Percentiles rank a stretch among this genome's conserved stretches.
These are phyloP conservation scores for Semicossyphus pulcher DNA, from an alignment of 2,113 vertebrate genomes.

Conservation along the genomic window DNA sequence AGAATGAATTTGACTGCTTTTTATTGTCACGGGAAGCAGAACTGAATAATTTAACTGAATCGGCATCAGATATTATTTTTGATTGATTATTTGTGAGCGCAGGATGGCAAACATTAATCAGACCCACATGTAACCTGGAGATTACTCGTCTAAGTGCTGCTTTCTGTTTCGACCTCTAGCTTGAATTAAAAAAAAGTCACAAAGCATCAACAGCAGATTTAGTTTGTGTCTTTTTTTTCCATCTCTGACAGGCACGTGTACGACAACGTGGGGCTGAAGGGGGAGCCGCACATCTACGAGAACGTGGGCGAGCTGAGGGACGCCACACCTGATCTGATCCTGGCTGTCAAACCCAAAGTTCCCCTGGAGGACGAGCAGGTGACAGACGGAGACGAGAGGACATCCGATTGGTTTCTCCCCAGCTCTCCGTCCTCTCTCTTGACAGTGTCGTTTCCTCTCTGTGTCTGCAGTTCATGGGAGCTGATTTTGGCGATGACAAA, in stretches of 20 bases:
- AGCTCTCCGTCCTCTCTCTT: slow-evolving; percentile 3
- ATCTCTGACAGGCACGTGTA: slow-evolving; percentile 75
- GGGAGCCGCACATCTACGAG: slow-evolving; percentile 79
- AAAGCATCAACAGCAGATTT: slow-evolving; percentile 32
- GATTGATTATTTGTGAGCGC: slow-evolving; percentile 30
- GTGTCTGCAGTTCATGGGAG: slow-evolving; percentile 65
- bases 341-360: slow-evolving; percentile 84
- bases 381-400: slow-evolving; percentile 23
- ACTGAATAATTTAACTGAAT: slow-evolving; percentile 11
- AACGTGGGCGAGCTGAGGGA: slow-evolving; percentile 80
- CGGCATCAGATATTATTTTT: slow-evolving; percentile 32
- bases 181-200: slow-evolving; percentile 40
- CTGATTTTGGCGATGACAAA: slow-evolving; percentile 72
- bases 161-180: slow-evolving; percentile 47
- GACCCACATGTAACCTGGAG: slow-evolving; percentile 28
- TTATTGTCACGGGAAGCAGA: slow-evolving; percentile 30
- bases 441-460: slow-evolving; percentile 32
- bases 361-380: slow-evolving; percentile 75
- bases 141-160: slow-evolving; percentile 43
- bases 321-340: slow-evolving; percentile 89
- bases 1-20: slow-evolving; percentile 32
- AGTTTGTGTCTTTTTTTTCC: slow-evolving; percentile 3
- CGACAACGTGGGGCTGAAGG: slow-evolving; percentile 71
- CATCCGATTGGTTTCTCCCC: slow-evolving; percentile 2
- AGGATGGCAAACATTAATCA: slow-evolving; percentile 35